Evolutionary conservation across 2,113 vertebrate species (phyloP).

Genomic region (Pelmatolapia mariae): DNA sequence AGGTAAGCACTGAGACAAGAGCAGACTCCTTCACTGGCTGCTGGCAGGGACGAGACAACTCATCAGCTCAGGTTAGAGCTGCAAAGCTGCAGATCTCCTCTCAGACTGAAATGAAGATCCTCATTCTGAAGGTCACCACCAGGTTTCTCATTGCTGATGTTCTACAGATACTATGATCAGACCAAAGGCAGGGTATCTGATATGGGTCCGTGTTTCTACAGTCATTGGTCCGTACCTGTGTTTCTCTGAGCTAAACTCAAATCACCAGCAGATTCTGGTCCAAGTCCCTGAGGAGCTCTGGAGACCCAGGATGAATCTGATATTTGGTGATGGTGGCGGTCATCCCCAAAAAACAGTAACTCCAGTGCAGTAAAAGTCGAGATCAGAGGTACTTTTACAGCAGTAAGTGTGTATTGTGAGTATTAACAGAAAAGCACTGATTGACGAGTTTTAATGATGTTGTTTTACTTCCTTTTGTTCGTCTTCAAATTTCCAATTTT

Average conservation of each 20-base stretch:
- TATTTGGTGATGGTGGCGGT: background rate
- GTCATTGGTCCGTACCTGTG: background rate
- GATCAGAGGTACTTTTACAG: background rate
- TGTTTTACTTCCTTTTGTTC: background rate
- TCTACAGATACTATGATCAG: background rate
- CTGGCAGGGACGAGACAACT: background rate
- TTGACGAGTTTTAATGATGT: accelerated
- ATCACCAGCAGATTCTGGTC: background rate
- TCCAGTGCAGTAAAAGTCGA: accelerated
- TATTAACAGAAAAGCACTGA: background rate
- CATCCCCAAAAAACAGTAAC: background rate
- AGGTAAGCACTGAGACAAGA: background rate
- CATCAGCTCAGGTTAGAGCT: background rate
- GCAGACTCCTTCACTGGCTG: background rate
- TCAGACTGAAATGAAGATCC: background rate
- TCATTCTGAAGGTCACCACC: background rate
- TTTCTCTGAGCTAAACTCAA: background rate
- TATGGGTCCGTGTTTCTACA: background rate
- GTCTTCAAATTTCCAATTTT: background rate
- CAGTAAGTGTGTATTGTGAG: background rate
- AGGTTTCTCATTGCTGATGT: background rate
- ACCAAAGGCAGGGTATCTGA: background rate
- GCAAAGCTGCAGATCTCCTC: background rate
- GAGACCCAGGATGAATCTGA: background rate
- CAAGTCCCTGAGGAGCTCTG: background rate